Conservation (phyloP, 2,113 vertebrate genomes). For the Halichoerus grypus region DNA sequence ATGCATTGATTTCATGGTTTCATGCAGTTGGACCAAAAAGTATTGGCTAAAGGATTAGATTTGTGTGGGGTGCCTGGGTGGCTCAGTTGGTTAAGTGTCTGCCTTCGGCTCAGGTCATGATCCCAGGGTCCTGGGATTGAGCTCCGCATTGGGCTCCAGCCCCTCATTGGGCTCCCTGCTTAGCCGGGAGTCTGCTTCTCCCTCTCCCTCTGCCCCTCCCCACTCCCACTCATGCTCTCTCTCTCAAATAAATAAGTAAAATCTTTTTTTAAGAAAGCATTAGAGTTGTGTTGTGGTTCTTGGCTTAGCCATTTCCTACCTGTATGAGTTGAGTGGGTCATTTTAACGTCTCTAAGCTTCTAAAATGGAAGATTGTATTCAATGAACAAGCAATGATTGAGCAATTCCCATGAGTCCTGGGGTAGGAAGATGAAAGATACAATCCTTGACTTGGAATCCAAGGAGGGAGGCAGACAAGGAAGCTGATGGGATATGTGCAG, state of each 20-base stretch:
- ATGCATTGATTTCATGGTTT: neutral
- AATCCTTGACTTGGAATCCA: neutral
- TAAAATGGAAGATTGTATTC: slow-evolving; percentile 31
- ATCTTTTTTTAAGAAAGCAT: neutral
- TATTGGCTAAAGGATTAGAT: neutral
- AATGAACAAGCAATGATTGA: neutral
- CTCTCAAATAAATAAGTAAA: neutral
- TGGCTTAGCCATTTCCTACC: slow-evolving; percentile 32
- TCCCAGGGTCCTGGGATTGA: neutral
- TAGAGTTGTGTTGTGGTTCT: neutral
- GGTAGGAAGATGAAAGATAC: neutral
- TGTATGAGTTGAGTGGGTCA: neutral
- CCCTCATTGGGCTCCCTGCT: neutral
- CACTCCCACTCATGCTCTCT: neutral
- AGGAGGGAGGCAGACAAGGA: neutral
- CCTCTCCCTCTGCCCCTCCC: neutral
- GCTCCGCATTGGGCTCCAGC: no score
- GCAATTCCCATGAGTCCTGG: neutral
- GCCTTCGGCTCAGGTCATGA: neutral
- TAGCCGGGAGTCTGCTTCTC: neutral
- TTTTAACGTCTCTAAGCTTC: slow-evolving; percentile 23
- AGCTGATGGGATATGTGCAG: neutral
- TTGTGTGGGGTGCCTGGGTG: neutral
- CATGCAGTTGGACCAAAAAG: neutral
- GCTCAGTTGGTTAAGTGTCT: neutral